These are phyloP conservation scores for Trichonephila clavipes DNA, from an alignment of 1,140 invertebrate species.

Conservation along the genomic window DNA sequence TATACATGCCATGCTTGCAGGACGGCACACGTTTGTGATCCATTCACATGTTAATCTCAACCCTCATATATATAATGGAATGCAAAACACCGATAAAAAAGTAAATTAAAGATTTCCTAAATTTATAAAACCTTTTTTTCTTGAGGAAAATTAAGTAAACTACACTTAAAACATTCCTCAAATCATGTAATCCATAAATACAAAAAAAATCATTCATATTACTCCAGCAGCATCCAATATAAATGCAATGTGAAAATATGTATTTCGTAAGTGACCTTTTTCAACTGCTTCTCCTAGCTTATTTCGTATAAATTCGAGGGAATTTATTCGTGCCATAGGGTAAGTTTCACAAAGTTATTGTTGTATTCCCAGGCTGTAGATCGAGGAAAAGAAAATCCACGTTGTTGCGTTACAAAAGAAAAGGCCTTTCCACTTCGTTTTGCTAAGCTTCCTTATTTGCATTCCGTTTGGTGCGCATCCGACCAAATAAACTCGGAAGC, in stretches of 20 bases:
- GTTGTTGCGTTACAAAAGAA: not conserved
- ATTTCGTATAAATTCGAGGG: not conserved
- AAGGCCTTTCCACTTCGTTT: not conserved
- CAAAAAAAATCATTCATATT: too few species aligned
- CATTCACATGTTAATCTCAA: too few species aligned
- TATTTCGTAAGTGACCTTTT: not conserved
- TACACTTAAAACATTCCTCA: too few species aligned
- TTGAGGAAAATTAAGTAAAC: too few species aligned
- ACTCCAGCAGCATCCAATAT: not conserved
- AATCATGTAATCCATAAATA: too few species aligned
- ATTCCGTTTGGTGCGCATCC: slow-evolving; percentile 27
- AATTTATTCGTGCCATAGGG: slow-evolving; percentile 17
- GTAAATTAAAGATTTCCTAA: too few species aligned
- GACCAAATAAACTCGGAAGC: slow-evolving; percentile 13
- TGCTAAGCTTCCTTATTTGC: slow-evolving; percentile 4
- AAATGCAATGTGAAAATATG: not conserved
- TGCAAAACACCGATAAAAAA: too few species aligned
- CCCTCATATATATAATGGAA: too few species aligned
- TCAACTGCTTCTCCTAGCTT: not conserved
- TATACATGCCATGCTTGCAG: too few species aligned
- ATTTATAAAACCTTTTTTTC: too few species aligned
- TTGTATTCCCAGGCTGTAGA: not conserved
- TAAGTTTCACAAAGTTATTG: slow-evolving; percentile 31
- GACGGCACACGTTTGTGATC: too few species aligned
- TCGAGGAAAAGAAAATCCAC: not conserved